These are phyloP conservation scores for Kryptolebias ocellatus DNA, from an alignment of 2,797 vertebrate genomes.

Conservation along the genomic window DNA sequence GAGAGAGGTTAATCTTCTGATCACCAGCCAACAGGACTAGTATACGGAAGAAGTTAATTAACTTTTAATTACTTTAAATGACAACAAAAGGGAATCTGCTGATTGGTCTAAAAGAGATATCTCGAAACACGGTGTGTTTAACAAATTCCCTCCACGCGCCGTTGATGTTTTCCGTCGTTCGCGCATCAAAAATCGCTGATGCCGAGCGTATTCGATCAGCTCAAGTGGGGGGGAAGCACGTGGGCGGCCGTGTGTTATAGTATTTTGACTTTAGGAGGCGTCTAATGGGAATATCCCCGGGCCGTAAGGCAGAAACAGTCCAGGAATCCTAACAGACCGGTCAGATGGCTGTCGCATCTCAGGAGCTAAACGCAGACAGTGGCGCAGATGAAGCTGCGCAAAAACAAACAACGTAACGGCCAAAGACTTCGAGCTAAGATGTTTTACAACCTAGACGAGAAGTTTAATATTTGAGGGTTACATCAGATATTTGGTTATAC, in stretches of 20 bases:
- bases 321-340: conserved; percentile 59
- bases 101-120: not conserved
- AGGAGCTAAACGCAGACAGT: conserved; percentile 38
- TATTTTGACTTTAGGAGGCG: not conserved
- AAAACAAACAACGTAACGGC: no score
- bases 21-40: conserved; percentile 6
- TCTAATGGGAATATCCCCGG: conserved; percentile 22
- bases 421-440: no score
- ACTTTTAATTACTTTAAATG: conserved; percentile 13
- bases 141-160: conserved; percentile 17
- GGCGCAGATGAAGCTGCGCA: conserved; percentile 10
- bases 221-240: conserved; percentile 15
- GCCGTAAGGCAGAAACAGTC: conserved; percentile 30
- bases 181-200: not conserved
- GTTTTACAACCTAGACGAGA: no score
- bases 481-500: not conserved
- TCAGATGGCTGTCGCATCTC: conserved; percentile 42
- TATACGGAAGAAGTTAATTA: not conserved
- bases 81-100: not conserved
- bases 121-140: conserved; percentile 10
- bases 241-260: conserved; percentile 11
- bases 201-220: conserved; percentile 1
- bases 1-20: conserved; percentile 14
- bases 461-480: no score
- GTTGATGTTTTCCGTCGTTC: conserved; percentile 17